phyloP scores from a whole-genome alignment of 1,140 invertebrate genomes.

The Drosophila prosaltans region DNA sequence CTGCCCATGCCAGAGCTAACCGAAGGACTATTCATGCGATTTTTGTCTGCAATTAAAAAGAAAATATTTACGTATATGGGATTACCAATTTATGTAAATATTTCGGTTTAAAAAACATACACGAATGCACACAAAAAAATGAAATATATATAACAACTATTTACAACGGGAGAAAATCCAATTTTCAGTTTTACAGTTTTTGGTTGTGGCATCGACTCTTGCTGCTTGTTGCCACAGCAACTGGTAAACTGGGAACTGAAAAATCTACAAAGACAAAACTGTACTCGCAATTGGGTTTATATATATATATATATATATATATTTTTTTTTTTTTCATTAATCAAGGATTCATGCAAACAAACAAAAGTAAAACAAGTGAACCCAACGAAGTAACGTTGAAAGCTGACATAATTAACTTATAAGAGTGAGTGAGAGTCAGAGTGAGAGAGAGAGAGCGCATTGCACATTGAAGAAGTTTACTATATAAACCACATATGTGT shows the following conservation, averaged over 20 bases:
- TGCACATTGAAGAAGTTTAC: conserved; percentile 36
- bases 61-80: background rate
- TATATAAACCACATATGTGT: background rate
- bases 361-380: background rate
- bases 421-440: conserved; percentile 10
- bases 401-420: conserved; percentile 54
- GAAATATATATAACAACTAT: background rate
- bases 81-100: conserved; percentile 10
- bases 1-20: conserved; percentile 48
- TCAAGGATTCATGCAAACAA: conserved; percentile 6
- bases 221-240: conserved; percentile 30
- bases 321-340: conserved; percentile 3
- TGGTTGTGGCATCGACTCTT: conserved; percentile 9
- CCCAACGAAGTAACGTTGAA: conserved; percentile 16
- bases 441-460: background rate
- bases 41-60: conserved; percentile 68
- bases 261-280: conserved; percentile 8
- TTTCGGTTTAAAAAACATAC: conserved; percentile 4
- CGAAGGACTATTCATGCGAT: conserved; percentile 77
- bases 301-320: no score
- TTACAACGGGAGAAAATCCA: conserved; percentile 49
- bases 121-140: background rate
- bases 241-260: conserved; percentile 5
- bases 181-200: conserved; percentile 34
- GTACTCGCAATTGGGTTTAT: background rate